Conservation (phyloP, 2,888 invertebrate species). For the Eretmocerus hayati region DNA sequence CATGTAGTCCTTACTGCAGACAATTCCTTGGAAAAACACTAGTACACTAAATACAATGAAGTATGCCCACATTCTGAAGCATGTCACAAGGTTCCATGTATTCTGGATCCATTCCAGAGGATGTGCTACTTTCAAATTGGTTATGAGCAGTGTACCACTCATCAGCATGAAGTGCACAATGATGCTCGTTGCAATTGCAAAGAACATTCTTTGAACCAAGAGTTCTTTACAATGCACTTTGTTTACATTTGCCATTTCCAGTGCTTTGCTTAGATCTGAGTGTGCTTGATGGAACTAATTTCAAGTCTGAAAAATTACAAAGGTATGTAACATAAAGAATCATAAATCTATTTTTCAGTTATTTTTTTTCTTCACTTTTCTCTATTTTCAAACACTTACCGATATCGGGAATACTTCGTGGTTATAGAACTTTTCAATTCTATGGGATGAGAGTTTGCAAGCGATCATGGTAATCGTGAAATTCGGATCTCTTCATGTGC, state of each 20-base stretch:
- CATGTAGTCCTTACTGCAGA: constrained; percentile 64
- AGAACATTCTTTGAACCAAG: constrained; percentile 53
- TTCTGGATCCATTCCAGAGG: constrained; percentile 60
- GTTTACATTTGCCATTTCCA: not conserved
- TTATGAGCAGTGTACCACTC: constrained; percentile 37
- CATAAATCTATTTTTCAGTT: too few relatives aligned
- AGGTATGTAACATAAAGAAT: too few relatives aligned
- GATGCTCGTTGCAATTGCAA: constrained; percentile 57
- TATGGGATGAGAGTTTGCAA: too few relatives aligned
- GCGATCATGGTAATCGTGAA: too few relatives aligned
- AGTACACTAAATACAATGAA: constrained; percentile 58
- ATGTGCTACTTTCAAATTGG: constrained; percentile 59
- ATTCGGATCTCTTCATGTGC: too few relatives aligned
- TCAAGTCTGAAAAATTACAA: too few relatives aligned
- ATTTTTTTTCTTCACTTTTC: too few relatives aligned
- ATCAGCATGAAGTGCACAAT: constrained; percentile 40
- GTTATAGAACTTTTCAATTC: too few relatives aligned
- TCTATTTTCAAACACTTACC: too few relatives aligned
- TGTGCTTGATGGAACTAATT: too few relatives aligned
- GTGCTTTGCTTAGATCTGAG: too few relatives aligned
- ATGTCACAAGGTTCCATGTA: constrained; percentile 54
- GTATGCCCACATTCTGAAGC: constrained; percentile 60
- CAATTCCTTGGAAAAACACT: constrained; percentile 64
- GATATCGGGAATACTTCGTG: too few relatives aligned
- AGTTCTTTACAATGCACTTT: constrained; percentile 50